phyloP scores from a whole-genome alignment of 1,140 invertebrate species.

The Macrocentrus cingulum region DNA sequence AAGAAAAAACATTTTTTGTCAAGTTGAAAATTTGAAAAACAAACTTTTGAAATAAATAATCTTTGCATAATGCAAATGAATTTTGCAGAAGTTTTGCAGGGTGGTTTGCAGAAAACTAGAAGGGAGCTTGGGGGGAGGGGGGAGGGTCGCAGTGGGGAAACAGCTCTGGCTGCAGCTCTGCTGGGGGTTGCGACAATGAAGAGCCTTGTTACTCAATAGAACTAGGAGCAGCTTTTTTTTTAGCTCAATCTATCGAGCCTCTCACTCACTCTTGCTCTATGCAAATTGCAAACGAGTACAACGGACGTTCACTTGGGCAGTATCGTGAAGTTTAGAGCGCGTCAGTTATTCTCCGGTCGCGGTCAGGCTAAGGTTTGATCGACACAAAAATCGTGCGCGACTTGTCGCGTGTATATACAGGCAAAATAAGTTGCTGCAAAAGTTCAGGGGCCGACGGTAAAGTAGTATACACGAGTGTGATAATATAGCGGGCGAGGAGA shows the following conservation, averaged over 20 bases:
- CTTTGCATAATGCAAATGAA: conserved; percentile 3
- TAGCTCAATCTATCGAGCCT: conserved; percentile 37
- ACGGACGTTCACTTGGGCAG: conserved; percentile 36
- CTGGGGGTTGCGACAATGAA: conserved; percentile 54
- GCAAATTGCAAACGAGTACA: conserved; percentile 54
- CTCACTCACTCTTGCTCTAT: conserved; percentile 52
- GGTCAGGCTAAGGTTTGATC: too few species aligned
- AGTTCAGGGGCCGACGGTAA: too few species aligned
- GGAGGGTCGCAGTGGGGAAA: conserved; percentile 38
- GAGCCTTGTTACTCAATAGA: conserved; percentile 37
- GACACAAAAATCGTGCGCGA: not conserved
- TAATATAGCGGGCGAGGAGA: conserved; percentile 9
- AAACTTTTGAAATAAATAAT: too few species aligned
- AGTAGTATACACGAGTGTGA: conserved; percentile 12
- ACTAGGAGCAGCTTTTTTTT: conserved; percentile 41
- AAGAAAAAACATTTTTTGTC: too few species aligned
- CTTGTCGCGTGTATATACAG: not conserved
- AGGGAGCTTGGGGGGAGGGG: conserved; percentile 28
- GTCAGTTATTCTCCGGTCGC: conserved; percentile 38
- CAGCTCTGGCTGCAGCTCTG: conserved; percentile 44
- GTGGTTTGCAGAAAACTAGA: conserved; percentile 19
- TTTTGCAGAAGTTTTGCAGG: conserved; percentile 35
- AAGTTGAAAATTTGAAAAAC: too few species aligned
- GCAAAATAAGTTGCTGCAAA: too few species aligned
- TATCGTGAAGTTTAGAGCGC: conserved; percentile 28